Conservation (phyloP, 2,888 invertebrate species). For the Tortrix viridana region DNA sequence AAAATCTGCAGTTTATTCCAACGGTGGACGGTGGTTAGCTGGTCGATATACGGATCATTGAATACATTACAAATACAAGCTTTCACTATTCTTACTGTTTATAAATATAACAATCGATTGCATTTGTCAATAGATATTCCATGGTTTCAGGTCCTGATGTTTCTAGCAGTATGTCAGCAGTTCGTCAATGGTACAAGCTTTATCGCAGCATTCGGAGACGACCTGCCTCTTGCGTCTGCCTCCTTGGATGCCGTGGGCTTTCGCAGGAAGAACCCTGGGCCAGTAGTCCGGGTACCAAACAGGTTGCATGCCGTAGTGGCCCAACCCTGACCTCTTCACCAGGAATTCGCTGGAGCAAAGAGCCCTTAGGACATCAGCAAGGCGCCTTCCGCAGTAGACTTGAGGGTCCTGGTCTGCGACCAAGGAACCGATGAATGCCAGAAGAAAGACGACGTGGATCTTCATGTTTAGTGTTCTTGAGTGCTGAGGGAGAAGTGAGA, state of each 20-base stretch:
- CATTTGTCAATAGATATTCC: not conserved
- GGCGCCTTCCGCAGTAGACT: slow-evolving; percentile 42
- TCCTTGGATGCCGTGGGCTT: slow-evolving; percentile 8
- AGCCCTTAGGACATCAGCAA: slow-evolving; percentile 40
- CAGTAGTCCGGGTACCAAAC: slow-evolving; percentile 13
- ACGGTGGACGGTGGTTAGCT: no score
- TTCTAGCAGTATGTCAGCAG: slow-evolving; percentile 38
- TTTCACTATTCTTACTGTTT: no score
- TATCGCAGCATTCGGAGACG: slow-evolving; percentile 52
- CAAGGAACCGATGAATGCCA: slow-evolving; percentile 15
- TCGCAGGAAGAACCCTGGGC: slow-evolving; percentile 14
- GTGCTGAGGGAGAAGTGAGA: not conserved
- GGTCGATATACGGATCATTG: no score
- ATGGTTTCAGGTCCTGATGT: not conserved
- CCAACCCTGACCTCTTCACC: slow-evolving; percentile 5
- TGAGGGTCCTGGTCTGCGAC: slow-evolving; percentile 26
- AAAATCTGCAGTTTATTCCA: no score
- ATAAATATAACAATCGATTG: no score
- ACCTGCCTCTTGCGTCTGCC: slow-evolving; percentile 39
- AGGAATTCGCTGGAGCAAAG: slow-evolving; percentile 34
- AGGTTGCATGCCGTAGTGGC: not conserved
- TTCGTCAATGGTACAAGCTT: slow-evolving; percentile 48
- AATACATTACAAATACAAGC: no score
- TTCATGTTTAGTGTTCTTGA: slow-evolving; percentile 18
- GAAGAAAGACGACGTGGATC: slow-evolving; percentile 3